These are phyloP conservation scores for Loris lydekkerianus DNA, from an alignment of 2,797 vertebrate species.

Conservation along the genomic window DNA sequence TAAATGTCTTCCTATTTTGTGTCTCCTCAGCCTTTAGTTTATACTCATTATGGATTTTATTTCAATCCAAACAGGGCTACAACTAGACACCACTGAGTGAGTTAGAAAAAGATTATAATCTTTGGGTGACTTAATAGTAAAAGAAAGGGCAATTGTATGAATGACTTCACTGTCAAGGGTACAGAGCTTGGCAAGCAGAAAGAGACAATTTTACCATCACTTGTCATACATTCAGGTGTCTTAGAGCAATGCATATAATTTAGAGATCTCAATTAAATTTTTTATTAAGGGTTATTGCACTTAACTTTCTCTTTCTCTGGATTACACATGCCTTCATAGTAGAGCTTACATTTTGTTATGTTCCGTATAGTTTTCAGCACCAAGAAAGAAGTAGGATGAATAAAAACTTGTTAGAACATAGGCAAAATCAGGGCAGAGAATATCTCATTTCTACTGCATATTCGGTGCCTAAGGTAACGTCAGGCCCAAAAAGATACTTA, in stretches of 20 bases:
- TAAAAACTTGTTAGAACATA: neutral
- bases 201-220: neutral
- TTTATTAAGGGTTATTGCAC: neutral
- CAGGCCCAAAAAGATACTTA: neutral
- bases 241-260: neutral
- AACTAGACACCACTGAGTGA: neutral
- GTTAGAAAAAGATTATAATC: neutral
- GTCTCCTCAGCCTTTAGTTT: neutral
- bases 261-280: neutral
- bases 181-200: neutral
- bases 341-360: neutral
- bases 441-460: neutral
- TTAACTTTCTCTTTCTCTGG: neutral
- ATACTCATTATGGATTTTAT: neutral
- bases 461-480: neutral
- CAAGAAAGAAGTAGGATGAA: neutral
- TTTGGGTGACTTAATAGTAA: neutral
- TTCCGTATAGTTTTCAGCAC: neutral
- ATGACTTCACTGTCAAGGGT: neutral
- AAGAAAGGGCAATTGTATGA: neutral
- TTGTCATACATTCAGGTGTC: fast-evolving
- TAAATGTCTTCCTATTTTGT: neutral
- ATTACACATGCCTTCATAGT: neutral
- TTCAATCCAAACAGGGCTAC: neutral
- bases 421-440: neutral